phyloP scores from a whole-genome alignment of 2,113 vertebrate genomes.

The Pomatostomus ruficeps region DNA sequence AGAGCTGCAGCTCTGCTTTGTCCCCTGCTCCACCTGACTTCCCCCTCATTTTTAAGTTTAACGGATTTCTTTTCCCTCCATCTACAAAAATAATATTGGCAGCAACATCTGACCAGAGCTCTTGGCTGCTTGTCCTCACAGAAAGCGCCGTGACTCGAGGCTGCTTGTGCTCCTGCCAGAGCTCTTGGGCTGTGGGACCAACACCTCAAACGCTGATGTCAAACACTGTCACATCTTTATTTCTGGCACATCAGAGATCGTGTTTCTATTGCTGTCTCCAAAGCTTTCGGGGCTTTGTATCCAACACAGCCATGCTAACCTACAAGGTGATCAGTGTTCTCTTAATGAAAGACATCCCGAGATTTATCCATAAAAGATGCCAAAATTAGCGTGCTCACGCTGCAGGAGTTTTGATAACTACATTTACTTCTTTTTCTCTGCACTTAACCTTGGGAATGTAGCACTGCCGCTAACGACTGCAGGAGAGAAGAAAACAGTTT shows the following conservation, averaged over 20 bases:
- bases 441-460: not conserved
- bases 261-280: not conserved
- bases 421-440: not conserved
- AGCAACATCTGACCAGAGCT: not conserved
- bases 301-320: not conserved
- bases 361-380: not conserved
- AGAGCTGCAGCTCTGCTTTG: not conserved
- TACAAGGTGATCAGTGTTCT: not conserved
- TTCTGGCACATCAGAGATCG: not conserved
- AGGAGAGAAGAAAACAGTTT: not conserved
- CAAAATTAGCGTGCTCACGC: not conserved
- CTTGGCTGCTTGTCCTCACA: not conserved
- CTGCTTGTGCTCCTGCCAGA: not conserved
- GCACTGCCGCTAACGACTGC: not conserved
- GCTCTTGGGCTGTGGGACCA: not conserved
- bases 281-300: not conserved
- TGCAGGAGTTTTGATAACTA: accelerated
- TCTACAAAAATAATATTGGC: not conserved
- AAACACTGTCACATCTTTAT: not conserved
- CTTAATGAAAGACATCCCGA: not conserved
- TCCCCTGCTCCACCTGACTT: not conserved
- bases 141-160: not conserved
- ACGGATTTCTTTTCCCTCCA: not conserved
- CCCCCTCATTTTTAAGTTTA: not conserved
- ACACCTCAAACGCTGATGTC: accelerated